Percentiles rank a stretch among this genome's conserved stretches.
phyloP scores from a whole-genome alignment of 2,888 invertebrate species.

The Cerceris ruficornis region DNA sequence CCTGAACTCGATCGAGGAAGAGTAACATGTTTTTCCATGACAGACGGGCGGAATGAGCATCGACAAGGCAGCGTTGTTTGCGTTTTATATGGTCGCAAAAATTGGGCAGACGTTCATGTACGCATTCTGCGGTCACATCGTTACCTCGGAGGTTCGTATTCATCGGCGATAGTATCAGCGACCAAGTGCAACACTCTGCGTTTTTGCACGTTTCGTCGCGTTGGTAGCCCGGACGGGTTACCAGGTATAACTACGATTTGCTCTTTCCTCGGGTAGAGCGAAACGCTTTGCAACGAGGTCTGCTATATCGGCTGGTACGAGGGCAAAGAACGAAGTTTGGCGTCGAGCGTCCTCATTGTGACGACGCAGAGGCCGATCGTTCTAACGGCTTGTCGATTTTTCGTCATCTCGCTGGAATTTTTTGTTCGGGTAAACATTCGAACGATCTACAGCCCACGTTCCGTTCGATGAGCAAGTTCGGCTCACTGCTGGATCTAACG shows the following conservation, averaged over 20 bases:
- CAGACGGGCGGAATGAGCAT: slow-evolving; percentile 18
- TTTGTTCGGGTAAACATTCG: slow-evolving; percentile 29
- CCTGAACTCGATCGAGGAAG: background rate
- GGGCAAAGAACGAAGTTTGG: slow-evolving; percentile 1
- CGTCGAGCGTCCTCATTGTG: slow-evolving; percentile 57
- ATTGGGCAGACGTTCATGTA: slow-evolving; percentile 64
- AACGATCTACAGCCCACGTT: background rate
- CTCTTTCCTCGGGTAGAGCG: slow-evolving; percentile 53
- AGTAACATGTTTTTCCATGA: background rate
- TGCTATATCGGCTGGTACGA: slow-evolving; percentile 64
- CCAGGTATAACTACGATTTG: too few species aligned
- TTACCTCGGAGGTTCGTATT: slow-evolving; percentile 56
- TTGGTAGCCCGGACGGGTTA: background rate
- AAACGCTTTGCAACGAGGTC: slow-evolving; percentile 56
- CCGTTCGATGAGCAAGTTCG: background rate
- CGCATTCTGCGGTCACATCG: slow-evolving; percentile 60
- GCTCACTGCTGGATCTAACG: background rate
- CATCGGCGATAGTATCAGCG: background rate
- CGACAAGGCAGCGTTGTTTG: slow-evolving; percentile 5
- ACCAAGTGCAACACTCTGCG: background rate
- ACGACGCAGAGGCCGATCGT: slow-evolving; percentile 64
- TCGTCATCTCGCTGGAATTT: slow-evolving; percentile 34
- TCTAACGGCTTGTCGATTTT: slow-evolving; percentile 54
- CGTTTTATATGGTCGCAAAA: slow-evolving; percentile 46
- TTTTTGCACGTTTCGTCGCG: background rate